Conservation (phyloP, 2,888 invertebrate genomes). For the Nomada fabriciana region DNA sequence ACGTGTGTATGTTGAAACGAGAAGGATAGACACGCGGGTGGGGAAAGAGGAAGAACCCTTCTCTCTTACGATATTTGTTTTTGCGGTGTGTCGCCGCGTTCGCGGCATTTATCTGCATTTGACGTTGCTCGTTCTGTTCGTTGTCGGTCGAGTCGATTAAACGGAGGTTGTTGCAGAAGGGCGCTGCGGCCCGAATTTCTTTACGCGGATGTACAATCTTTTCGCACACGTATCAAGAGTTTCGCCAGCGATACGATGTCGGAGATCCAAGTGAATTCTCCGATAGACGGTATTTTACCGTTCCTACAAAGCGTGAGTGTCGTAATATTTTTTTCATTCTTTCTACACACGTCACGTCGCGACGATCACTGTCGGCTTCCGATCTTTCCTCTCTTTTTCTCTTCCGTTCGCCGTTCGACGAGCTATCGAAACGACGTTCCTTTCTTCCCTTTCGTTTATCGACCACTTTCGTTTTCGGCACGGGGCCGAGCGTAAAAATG, state of each 20-base stretch:
- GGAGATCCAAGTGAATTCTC: constrained; percentile 88
- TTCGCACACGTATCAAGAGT: not conserved
- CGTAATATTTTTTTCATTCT: not conserved
- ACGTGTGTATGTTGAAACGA: not conserved
- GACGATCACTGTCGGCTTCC: not conserved
- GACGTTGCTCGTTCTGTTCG: constrained; percentile 12
- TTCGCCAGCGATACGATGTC: constrained; percentile 84
- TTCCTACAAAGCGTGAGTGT: constrained; percentile 91
- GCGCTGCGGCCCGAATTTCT: constrained; percentile 34
- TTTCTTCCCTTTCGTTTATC: not conserved
- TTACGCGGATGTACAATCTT: constrained; percentile 56
- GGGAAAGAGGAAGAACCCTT: not conserved
- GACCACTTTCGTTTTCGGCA: constrained; percentile 35
- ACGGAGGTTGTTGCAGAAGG: constrained; percentile 16
- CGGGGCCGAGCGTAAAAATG: constrained; percentile 22
- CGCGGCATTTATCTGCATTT: constrained; percentile 25
- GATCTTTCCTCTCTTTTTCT: not conserved
- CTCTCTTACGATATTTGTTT: constrained; percentile 44
- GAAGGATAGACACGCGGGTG: not conserved
- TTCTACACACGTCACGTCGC: not conserved
- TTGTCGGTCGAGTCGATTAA: not conserved
- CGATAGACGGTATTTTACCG: constrained; percentile 92
- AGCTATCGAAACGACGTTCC: not conserved
- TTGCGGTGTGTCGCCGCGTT: constrained; percentile 39
- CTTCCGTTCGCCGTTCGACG: not conserved